Percentiles rank a stretch among this genome's conserved stretches.
These are phyloP conservation scores for Polypterus senegalus DNA, from an alignment of 2,113 vertebrate species.

Conservation along the genomic window DNA sequence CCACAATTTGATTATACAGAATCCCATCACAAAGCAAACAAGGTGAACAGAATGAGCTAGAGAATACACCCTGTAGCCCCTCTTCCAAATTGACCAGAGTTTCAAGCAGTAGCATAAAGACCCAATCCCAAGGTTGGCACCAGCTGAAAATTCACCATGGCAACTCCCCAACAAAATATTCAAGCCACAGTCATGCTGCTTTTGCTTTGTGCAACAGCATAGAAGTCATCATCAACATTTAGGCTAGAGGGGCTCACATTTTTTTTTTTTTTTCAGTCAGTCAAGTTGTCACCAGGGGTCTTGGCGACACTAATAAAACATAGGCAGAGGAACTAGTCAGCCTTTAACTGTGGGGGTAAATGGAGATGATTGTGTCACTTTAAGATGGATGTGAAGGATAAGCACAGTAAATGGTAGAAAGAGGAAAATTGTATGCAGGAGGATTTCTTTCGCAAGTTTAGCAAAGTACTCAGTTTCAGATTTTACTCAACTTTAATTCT, in stretches of 20 bases:
- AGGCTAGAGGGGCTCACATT: not conserved
- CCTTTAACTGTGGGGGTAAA: too few relatives aligned
- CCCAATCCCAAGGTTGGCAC: conserved; percentile 15
- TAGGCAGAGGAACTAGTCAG: conserved; percentile 21
- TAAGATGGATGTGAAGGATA: conserved; percentile 4
- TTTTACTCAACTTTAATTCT: conserved; percentile 81
- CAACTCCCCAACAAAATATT: conserved; percentile 27
- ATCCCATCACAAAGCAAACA: not conserved
- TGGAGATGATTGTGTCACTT: too few relatives aligned
- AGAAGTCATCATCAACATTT: too few relatives aligned
- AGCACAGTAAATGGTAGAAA: conserved; percentile 19
- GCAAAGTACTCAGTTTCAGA: conserved; percentile 25
- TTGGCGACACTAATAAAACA: conserved; percentile 33
- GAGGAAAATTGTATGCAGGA: conserved; percentile 22
- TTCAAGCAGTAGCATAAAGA: not conserved
- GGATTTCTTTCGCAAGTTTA: conserved; percentile 23
- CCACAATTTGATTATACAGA: not conserved
- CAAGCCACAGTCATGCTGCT: too few relatives aligned
- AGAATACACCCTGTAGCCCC: not conserved
- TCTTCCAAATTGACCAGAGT: not conserved
- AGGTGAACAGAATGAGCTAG: not conserved
- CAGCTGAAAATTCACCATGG: conserved; percentile 29
- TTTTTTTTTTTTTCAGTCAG: not conserved
- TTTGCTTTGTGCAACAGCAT: too few relatives aligned
- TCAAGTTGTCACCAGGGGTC: conserved; percentile 19